Evolutionary conservation across 37 sponge, comb jelly and placozoan species (phyloP).

Genomic region (Spongia lamella): DNA sequence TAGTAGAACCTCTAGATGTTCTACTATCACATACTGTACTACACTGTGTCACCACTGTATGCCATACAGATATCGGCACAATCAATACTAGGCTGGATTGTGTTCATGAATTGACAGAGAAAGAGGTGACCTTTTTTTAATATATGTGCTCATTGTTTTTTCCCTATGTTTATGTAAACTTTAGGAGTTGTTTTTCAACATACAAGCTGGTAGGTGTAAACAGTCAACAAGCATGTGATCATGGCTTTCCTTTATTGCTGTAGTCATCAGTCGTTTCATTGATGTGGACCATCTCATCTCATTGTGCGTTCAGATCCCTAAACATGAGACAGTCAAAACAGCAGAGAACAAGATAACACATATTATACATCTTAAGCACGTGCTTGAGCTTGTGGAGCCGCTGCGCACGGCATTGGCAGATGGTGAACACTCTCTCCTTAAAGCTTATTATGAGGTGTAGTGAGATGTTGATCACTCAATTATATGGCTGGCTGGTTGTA

Average conservation of each 20-base stretch:
- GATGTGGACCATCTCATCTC: constrained; percentile 92
- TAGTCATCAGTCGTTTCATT: constrained; percentile 79
- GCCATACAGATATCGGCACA: constrained; percentile 83
- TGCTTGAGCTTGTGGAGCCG: constrained; percentile 86
- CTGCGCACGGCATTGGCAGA: constrained; percentile 64
- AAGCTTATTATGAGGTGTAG: constrained; percentile 66
- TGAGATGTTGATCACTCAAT: not conserved
- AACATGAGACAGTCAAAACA: constrained; percentile 84
- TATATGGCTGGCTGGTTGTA: not conserved
- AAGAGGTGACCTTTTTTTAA: constrained; percentile 53
- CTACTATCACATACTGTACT: too few species aligned
- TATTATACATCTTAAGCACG: constrained; percentile 88
- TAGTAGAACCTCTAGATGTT: too few species aligned
- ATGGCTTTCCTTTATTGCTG: not conserved
- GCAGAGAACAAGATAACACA: constrained; percentile 89
- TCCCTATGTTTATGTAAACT: too few species aligned
- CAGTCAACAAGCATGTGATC: not conserved
- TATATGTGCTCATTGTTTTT: not conserved
- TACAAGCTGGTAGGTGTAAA: constrained; percentile 66
- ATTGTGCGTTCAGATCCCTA: constrained; percentile 83
- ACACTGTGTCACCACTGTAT: too few species aligned
- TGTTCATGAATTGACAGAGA: constrained; percentile 82
- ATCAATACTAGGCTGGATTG: constrained; percentile 83
- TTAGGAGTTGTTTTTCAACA: constrained; percentile 80
- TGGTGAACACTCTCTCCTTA: constrained; percentile 67